Percentiles rank a stretch among this genome's conserved stretches.
phyloP scores from a whole-genome alignment of 2,888 invertebrate species.

The Drosophila anomalata region DNA sequence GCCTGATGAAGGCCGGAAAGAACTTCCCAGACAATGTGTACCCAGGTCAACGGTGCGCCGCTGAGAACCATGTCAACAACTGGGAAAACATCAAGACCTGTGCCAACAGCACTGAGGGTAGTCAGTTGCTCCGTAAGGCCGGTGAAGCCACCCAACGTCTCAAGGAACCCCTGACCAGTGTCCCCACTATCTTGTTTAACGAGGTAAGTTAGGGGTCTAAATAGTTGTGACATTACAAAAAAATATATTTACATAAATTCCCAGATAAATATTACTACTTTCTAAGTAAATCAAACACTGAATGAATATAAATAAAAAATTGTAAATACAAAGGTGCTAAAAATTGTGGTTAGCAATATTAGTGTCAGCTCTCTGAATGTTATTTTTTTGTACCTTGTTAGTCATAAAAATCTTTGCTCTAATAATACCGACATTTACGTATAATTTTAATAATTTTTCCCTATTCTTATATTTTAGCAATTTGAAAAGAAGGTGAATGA shows the following conservation, averaged over 20 bases:
- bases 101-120: slow-evolving; percentile 83
- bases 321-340: neutral
- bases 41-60: slow-evolving; percentile 84
- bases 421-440: neutral
- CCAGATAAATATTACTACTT: too few relatives aligned
- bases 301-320: neutral
- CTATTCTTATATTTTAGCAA: slow-evolving; percentile 82
- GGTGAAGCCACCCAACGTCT: slow-evolving; percentile 86
- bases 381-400: neutral
- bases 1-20: slow-evolving; percentile 83
- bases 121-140: slow-evolving; percentile 78
- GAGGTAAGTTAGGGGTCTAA: slow-evolving; percentile 82
- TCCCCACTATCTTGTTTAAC: slow-evolving; percentile 88
- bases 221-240: too few relatives aligned
- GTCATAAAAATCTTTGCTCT: neutral
- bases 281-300: neutral
- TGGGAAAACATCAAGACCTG: slow-evolving; percentile 85
- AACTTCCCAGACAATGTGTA: slow-evolving; percentile 83
- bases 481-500: slow-evolving; percentile 86
- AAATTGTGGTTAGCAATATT: neutral
- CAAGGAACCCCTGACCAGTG: slow-evolving; percentile 86
- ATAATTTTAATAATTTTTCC: neutral
- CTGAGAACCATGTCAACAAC: slow-evolving; percentile 83
- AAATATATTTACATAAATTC: too few relatives aligned
- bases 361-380: neutral